A percentile compares a stretch with the other conserved stretches of the same genome.
phyloP scores from a whole-genome alignment of 30 jellyfish, hydroid and myxozoan genomes.

The Mastigias papua region DNA sequence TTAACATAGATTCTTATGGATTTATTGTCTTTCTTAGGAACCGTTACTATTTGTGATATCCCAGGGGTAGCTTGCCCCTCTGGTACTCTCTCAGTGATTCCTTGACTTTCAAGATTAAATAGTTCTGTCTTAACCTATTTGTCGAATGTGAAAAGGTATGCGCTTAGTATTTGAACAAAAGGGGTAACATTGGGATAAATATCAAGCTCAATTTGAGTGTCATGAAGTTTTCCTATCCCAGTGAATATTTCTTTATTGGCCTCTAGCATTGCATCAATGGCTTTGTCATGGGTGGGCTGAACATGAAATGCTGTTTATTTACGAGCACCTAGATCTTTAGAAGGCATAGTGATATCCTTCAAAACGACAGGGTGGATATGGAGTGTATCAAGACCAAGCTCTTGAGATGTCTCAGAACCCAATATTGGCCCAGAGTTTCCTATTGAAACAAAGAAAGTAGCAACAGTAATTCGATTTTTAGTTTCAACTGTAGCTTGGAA shows the following conservation, averaged over 20 bases:
- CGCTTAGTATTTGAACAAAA: not conserved
- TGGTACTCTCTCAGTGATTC: constrained; percentile 10
- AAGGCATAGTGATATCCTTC: constrained; percentile 26
- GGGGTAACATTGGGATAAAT: constrained; percentile 31
- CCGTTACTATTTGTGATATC: constrained; percentile 23
- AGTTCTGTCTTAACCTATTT: constrained; percentile 12
- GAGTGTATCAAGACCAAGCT: constrained; percentile 66
- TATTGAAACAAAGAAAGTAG: constrained; percentile 45
- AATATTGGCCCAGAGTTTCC: constrained; percentile 59
- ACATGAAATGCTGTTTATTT: constrained; percentile 50
- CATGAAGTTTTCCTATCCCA: constrained; percentile 32
- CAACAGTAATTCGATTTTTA: constrained; percentile 61
- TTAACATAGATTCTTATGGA: constrained; percentile 46
- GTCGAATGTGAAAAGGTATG: constrained; percentile 13
- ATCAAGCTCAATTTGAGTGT: constrained; percentile 22
- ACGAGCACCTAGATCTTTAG: constrained; percentile 19
- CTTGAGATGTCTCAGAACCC: constrained; percentile 72
- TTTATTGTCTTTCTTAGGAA: constrained; percentile 5
- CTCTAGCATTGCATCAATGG: constrained; percentile 36
- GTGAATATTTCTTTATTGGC: constrained; percentile 30
- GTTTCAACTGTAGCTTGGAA: constrained; percentile 70
- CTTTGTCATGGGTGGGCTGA: constrained; percentile 50
- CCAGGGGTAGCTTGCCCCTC: constrained; percentile 25
- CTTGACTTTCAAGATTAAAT: constrained; percentile 27
- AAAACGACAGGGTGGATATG: constrained; percentile 52